These are phyloP conservation scores for Xylocopa sonorina DNA, from an alignment of 1,140 invertebrate genomes.

Conservation along the genomic window DNA sequence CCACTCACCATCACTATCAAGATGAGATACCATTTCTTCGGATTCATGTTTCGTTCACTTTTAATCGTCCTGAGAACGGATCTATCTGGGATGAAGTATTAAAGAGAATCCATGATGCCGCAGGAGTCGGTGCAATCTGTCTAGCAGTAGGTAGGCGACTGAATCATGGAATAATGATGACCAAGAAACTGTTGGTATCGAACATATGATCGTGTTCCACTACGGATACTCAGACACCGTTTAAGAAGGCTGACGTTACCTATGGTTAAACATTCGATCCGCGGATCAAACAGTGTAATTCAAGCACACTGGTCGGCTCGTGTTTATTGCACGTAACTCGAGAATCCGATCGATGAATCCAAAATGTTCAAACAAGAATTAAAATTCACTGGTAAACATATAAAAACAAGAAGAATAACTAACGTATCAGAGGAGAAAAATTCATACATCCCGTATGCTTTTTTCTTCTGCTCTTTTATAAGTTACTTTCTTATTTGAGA, in stretches of 20 bases:
- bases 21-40: slow-evolving; percentile 21
- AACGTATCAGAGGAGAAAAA: too few species aligned
- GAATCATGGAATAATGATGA: slow-evolving; percentile 47
- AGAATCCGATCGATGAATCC: slow-evolving; percentile 4
- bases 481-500: background rate
- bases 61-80: background rate
- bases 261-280: slow-evolving; percentile 48
- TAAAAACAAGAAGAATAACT: background rate
- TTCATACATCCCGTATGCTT: too few species aligned
- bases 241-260: slow-evolving; percentile 58
- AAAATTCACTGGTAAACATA: too few species aligned
- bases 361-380: background rate
- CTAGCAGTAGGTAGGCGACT: slow-evolving; percentile 41
- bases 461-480: too few species aligned
- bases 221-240: slow-evolving; percentile 33
- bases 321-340: slow-evolving; percentile 48
- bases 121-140: background rate
- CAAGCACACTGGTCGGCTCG: slow-evolving; percentile 36
- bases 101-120: slow-evolving; percentile 22
- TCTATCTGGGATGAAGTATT: background rate
- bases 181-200: slow-evolving; percentile 10
- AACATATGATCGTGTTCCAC: slow-evolving; percentile 12
- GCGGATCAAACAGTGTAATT: slow-evolving; percentile 54
- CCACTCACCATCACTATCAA: slow-evolving; percentile 19
- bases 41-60: slow-evolving; percentile 20